Evolutionary conservation across 2,113 vertebrate species (phyloP), one percentile per base, ranked within the genome.

Genomic region (Suricata suricatta): DNA sequence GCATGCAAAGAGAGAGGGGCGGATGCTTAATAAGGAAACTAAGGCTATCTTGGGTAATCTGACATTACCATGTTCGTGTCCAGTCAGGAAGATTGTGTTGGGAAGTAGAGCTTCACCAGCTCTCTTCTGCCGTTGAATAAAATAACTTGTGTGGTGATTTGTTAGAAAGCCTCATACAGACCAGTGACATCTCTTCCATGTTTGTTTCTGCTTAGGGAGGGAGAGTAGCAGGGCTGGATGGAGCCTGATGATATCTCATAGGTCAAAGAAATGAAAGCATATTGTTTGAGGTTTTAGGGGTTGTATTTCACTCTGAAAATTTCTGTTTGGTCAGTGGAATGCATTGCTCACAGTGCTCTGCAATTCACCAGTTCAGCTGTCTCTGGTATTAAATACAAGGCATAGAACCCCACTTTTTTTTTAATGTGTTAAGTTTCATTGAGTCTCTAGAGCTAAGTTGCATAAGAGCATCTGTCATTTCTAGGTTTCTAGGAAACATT

Each of bases 121-220:
- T 71, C 21, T 57, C 41, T 76, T 88, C 54, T 84, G 16, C n/a
- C 44, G 68, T 91, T 93, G 68, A 85, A 86, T 69, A 88, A 68
- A 96, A 94, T 5, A 90, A 64, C 33, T 95, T 23, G 10, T 89
- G 19, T 93, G 17, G 21, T 19, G 57, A 90, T 16, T 91, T 72
- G 57, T 85, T 91, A 84, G 38, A 91, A 91, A 93, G 33, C 25
- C n/a, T 88, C 31, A 52, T 84, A 52, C 7, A 10, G 52, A 95
- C 68, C 64, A 69, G 54, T 80, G 84, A 64, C 27, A 88, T 93
- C 57, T 95, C 35, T 95, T 85, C n/a, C 52, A 82, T 68, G 27
- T 83, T 86, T 94, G 17, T 93, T 92, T 98, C 57, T 93, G 35
- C n/a, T 92, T 47, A 82, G 41, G 33, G 76, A 86, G 41, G 33